Evolutionary conservation across 2,888 invertebrate genomes (phyloP).

Genomic region (Yponomeuta evonymella): DNA sequence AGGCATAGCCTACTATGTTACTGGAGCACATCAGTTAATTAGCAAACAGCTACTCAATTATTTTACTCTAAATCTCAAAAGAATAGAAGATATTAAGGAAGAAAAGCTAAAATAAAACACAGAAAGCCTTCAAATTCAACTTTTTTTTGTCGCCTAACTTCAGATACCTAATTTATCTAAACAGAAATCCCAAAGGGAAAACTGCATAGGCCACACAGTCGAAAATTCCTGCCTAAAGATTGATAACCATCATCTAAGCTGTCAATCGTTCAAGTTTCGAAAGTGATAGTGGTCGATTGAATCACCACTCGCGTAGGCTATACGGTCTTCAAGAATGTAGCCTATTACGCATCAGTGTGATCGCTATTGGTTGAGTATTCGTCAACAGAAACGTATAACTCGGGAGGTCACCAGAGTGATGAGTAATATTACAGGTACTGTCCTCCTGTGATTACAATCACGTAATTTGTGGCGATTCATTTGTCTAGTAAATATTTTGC

Average conservation of each 20-base stretch:
- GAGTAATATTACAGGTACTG: not conserved
- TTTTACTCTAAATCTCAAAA: no score
- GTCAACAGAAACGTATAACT: not conserved
- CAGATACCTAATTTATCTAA: no score
- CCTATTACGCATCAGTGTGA: not conserved
- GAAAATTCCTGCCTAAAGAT: no score
- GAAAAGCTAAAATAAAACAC: no score
- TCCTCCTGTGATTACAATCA: not conserved
- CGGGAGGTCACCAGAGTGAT: not conserved
- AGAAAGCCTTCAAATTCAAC: no score
- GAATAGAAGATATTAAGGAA: no score
- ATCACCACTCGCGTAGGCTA: not conserved
- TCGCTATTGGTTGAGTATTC: not conserved
- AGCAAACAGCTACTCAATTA: no score
- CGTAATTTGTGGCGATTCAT: not conserved
- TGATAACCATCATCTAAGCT: not conserved
- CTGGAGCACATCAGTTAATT: no score
- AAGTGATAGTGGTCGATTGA: not conserved
- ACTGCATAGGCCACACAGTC: not conserved
- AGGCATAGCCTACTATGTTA: no score
- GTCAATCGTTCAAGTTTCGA: not conserved
- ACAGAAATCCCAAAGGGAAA: not conserved
- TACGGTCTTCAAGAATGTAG: not conserved
- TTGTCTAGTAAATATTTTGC: not conserved
- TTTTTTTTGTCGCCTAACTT: no score